Evolutionary conservation across 2,888 invertebrate genomes (phyloP).

Genomic region (Lordiphosa fenestrarum): DNA sequence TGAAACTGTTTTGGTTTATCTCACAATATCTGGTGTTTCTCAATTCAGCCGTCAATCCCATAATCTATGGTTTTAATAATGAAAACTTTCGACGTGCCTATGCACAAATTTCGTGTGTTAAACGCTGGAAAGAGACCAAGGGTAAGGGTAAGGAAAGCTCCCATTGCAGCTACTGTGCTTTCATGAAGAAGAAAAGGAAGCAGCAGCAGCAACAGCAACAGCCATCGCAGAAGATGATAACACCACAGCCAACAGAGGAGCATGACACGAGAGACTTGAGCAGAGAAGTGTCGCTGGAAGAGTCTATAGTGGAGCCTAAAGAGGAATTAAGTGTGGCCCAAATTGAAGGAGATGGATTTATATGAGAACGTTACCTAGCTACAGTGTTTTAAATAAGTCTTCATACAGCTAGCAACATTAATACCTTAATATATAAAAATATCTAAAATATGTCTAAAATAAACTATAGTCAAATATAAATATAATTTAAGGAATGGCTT

Average conservation of each 20-base stretch:
- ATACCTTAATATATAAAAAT: neutral
- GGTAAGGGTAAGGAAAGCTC: neutral
- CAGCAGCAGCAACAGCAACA: neutral
- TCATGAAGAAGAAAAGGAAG: conserved; percentile 28
- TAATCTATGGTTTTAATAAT: conserved; percentile 89
- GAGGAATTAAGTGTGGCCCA: conserved; percentile 4
- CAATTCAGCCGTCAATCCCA: conserved; percentile 88
- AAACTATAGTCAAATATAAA: neutral
- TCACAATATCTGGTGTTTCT: conserved; percentile 86
- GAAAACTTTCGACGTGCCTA: conserved; percentile 86
- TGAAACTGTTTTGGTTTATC: conserved; percentile 84
- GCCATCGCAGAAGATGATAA: neutral
- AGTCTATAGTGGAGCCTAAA: conserved; percentile 1
- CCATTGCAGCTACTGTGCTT: conserved; percentile 55
- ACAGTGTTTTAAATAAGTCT: no score
- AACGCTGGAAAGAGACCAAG: conserved; percentile 25
- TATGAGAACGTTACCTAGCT: conserved; percentile 19
- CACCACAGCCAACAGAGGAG: conserved; percentile 7
- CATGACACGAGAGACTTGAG: conserved; percentile 8
- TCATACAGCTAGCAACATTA: no score
- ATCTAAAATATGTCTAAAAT: conserved; percentile 1
- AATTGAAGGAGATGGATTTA: conserved; percentile 50
- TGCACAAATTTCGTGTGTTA: conserved; percentile 82
- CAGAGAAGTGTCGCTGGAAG: neutral
- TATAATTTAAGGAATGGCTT: no score